A percentile compares a stretch with the other conserved stretches of the same genome.
These are phyloP conservation scores for Bettongia penicillata DNA, from an alignment of 2,113 vertebrate genomes.

Conservation along the genomic window DNA sequence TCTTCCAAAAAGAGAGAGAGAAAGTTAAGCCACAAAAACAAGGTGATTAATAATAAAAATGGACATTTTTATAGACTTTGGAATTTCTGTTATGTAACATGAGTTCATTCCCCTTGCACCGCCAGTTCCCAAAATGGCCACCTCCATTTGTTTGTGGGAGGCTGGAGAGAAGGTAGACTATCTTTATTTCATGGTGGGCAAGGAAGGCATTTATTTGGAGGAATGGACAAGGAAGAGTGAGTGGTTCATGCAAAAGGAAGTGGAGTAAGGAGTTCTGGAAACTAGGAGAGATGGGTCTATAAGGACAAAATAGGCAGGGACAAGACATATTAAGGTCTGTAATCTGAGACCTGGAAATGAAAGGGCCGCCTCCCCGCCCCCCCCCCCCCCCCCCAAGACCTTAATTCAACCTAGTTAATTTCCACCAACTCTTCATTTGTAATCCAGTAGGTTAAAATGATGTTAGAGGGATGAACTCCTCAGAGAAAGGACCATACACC, in stretches of 20 bases:
- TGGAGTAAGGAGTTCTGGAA: background rate
- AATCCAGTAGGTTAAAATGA: background rate
- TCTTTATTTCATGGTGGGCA: background rate
- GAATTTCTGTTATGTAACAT: background rate
- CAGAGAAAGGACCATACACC: background rate
- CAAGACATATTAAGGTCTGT: background rate
- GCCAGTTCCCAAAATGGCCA: background rate
- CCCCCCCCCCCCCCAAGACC: too few species aligned
- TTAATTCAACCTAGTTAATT: background rate
- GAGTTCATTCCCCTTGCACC: background rate
- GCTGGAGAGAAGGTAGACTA: background rate
- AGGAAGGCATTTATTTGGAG: background rate
- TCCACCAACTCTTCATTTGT: background rate
- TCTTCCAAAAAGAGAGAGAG: background rate
- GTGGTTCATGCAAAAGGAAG: background rate
- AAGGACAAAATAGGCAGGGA: background rate
- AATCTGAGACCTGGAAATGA: background rate
- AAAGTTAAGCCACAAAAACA: background rate
- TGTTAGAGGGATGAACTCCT: background rate
- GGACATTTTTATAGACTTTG: background rate
- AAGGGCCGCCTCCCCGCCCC: too few species aligned
- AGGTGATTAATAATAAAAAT: constrained; percentile 2
- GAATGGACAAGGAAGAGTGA: background rate
- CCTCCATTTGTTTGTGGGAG: background rate
- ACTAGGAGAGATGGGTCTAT: background rate